Percentiles rank a stretch among this genome's conserved stretches.
These are phyloP conservation scores for Rhagoletis zephyria DNA, from an alignment of 1,140 invertebrate genomes.

Conservation along the genomic window DNA sequence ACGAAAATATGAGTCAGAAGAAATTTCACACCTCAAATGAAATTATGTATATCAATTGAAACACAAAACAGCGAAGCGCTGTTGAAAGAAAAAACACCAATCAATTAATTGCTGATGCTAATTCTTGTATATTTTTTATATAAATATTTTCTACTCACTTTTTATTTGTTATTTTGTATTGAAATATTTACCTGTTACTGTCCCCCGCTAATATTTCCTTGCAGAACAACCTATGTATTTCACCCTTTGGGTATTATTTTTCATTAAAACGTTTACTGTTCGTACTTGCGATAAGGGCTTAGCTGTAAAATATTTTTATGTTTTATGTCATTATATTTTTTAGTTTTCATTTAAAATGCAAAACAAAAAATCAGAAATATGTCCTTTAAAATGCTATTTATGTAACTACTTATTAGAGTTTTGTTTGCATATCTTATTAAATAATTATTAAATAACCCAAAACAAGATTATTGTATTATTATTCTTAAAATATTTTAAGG, in stretches of 20 bases:
- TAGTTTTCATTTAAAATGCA: constrained; percentile 28
- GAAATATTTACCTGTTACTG: neutral
- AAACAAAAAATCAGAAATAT: constrained; percentile 17
- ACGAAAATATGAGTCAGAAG: neutral
- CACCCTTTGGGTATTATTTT: constrained; percentile 37
- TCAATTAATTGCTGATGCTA: neutral
- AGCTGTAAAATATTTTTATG: constrained; percentile 18
- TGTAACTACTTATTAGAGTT: constrained; percentile 30
- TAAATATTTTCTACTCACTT: neutral
- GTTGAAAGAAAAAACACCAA: constrained; percentile 23
- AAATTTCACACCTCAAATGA: neutral
- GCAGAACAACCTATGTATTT: constrained; percentile 13
- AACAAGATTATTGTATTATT: neutral
- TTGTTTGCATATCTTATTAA: constrained; percentile 27
- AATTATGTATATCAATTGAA: neutral
- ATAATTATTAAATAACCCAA: constrained; percentile 35
- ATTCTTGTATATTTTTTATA: constrained; percentile 36
- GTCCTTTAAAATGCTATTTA: constrained; percentile 38
- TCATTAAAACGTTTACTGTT: constrained; percentile 30
- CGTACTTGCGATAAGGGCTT: constrained; percentile 4
- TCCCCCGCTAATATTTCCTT: neutral
- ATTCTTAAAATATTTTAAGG: neutral
- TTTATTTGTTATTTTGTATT: constrained; percentile 9
- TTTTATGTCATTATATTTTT: constrained; percentile 31
- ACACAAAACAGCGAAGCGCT: neutral